Evolutionary conservation across 2,888 invertebrate genomes (phyloP), one percentile per base, ranked within the genome.

Genomic region (Nomada ferruginata): DNA sequence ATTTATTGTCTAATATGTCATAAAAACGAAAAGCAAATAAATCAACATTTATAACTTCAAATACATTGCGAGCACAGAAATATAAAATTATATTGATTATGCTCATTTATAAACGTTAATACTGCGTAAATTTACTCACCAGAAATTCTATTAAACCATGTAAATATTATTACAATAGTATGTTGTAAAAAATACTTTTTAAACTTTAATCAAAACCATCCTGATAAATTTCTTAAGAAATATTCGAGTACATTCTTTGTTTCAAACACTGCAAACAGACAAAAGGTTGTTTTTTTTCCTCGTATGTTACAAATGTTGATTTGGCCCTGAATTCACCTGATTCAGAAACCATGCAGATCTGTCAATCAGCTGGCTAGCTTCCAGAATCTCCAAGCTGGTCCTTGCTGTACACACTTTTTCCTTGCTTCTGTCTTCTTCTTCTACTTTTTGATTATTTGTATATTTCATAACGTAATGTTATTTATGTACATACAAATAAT

Each of bases 251-350:
- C 63, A 81, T 50, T 57, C 79, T 71, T 76, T 79, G 53, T 61
- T 61, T 73, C 61, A 59, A 50, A 23, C 47, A 82, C 70, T 82
- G 61, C 60, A 86, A 81, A 77, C 65, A 68, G 76, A 81, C 64
- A 77, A 73, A 81, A 84, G 52, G 20, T 64, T 64, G 0, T 57
- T 63, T 13, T 80, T 70, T 80, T 82, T 69, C 71, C 36, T 79
- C 78, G 82, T 74, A 66, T 75, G 89, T 91, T 92, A 92, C 88
- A 92, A 93, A 92, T 92, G 92, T 92, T 92, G 92, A 92, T 93
- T 92, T 91, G 92, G 91, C 91, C 93, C 93, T 92, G 92, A 92
- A 93, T 92, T 93, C 92, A 93, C 93, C 93, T 93, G 92, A 93
- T 91, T 93, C 92, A 92, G 91, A 92, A 92, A 93, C 92, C 91